Conservation (phyloP, 2,888 invertebrate species). For the Autographa pulchrina region DNA sequence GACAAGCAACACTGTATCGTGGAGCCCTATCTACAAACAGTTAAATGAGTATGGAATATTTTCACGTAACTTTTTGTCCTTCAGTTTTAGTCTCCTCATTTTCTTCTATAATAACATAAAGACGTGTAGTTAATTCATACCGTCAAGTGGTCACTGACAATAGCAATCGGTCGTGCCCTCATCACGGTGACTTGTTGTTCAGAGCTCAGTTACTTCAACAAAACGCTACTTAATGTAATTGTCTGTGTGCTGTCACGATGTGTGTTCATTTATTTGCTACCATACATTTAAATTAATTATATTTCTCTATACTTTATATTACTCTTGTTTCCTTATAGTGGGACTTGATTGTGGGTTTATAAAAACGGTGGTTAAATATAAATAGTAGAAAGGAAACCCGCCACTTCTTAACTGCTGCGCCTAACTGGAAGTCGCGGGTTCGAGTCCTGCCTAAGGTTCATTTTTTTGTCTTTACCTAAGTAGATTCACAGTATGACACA, state of each 20-base stretch:
- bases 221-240: slow-evolving; percentile 5
- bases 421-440: no score
- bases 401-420: no score
- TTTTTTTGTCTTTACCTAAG: no score
- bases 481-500: neutral
- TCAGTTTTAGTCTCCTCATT: no score
- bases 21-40: no score
- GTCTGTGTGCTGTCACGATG: neutral
- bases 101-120: neutral
- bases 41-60: no score
- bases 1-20: no score
- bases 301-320: neutral
- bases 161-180: neutral
- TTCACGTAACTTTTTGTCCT: no score
- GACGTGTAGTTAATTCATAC: neutral
- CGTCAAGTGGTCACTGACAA: neutral
- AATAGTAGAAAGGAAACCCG: no score
- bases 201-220: neutral
- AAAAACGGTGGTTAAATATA: no score
- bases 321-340: neutral
- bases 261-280: neutral
- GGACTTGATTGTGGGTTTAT: no score
- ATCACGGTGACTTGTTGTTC: slow-evolving; percentile 13
- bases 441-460: no score
- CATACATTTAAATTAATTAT: neutral